Base-by-base conservation (phyloP, 2,888 invertebrate species). In the Dasypogon diadema region DNA sequence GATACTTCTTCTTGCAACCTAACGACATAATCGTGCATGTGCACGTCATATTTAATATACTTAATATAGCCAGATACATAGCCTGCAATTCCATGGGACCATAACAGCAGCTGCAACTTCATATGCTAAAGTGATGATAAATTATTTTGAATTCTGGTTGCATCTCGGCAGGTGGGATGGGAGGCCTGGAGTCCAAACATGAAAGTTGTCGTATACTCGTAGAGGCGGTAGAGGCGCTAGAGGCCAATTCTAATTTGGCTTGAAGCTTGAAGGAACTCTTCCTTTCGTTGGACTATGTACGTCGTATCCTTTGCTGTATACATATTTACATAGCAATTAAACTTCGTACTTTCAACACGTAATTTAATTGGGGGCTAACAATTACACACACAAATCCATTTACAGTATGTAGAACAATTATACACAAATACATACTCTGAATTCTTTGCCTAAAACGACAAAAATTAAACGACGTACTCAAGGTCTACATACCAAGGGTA, bases 71-170 rank as follows among this genome's bases (percentile, higher is more conserved):
- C n/a, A n/a, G n/a, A n/a, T n/a, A n/a, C n/a, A n/a, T n/a, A n/a
- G n/a, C n/a, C n/a, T n/a, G n/a, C n/a, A n/a, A n/a, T n/a, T n/a
- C n/a, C n/a, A n/a, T n/a, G n/a, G n/a, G n/a, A n/a, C n/a, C n/a
- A n/a, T n/a, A n/a, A 30, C 34, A 63, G 37, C 37, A 8, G 21
- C 22, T 37, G 18, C 30, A 63, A 63, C 63, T 24, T 30, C 5
- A 63, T n/a, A n/a, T n/a, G n/a, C n/a, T n/a, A n/a, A n/a, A n/a
- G n/a, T n/a, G n/a, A n/a, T 42, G 63, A 63, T 37, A 63, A 63
- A 63, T 63, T 63, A 63, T 42, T 63, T 63, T 21, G 22, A 21
- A 63, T 37, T 63, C 37, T 16, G 63, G 42, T 5, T 63, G 21
- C 42, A 63, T 63, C 37, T 63, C 10, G 56, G 22, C 6, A 42